phyloP scores from a whole-genome alignment of 2,888 invertebrate genomes.

The Eurytoma californica region DNA sequence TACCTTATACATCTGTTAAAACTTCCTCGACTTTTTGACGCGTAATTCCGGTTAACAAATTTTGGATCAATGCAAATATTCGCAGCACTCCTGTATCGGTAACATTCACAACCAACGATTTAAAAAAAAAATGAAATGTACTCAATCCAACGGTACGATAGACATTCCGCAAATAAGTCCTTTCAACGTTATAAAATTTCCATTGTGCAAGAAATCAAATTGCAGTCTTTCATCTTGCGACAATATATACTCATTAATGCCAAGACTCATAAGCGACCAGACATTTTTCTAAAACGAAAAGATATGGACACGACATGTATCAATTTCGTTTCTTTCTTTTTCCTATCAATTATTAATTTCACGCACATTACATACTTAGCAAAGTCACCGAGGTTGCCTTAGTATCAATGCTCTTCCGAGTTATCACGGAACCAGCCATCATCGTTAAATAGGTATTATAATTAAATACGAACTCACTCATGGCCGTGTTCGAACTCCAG shows the following conservation, averaged over 20 bases:
- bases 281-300: slow-evolving; percentile 38
- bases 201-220: slow-evolving; percentile 34
- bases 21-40: slow-evolving; percentile 37
- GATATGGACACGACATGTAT: not conserved
- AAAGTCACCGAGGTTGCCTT: slow-evolving; percentile 43
- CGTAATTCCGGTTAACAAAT: slow-evolving; percentile 11
- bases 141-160: slow-evolving; percentile 13
- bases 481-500: slow-evolving; percentile 21
- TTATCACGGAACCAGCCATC: slow-evolving; percentile 28
- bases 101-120: slow-evolving; percentile 8
- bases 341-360: slow-evolving; percentile 9
- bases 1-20: slow-evolving; percentile 4
- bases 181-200: slow-evolving; percentile 13
- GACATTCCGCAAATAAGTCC: slow-evolving; percentile 6
- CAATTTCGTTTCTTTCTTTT: not conserved
- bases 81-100: not conserved
- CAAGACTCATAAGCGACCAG: not conserved
- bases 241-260: not conserved
- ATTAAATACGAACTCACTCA: slow-evolving; percentile 45
- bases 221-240: slow-evolving; percentile 23
- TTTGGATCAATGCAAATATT: slow-evolving; percentile 13
- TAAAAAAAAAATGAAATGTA: slow-evolving; percentile 12
- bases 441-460: slow-evolving; percentile 14
- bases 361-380: not conserved
- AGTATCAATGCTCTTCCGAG: slow-evolving; percentile 14